Evolutionary conservation across 2,797 vertebrate species (phyloP), one percentile per base, ranked within the genome.

Genomic region (Epinephelus malabaricus): DNA sequence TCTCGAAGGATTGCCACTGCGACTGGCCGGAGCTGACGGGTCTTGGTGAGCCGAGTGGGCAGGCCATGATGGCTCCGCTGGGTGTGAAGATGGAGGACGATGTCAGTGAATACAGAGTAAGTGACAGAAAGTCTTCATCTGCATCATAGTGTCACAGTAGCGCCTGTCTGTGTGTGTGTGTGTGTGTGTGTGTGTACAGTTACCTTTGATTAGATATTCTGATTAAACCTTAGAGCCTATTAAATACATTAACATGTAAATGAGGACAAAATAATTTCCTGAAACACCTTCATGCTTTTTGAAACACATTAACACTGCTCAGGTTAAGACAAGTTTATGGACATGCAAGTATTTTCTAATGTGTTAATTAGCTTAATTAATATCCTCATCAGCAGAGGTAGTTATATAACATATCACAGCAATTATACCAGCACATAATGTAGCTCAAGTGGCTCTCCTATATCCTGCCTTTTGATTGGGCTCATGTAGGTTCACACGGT

Each of bases 21-120:
- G 96, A 98, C 68, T 99, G 97, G 97, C 96, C 97, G 6, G 98
- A 97, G 92, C 95, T 96, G 86, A 89, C 92, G 5, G 95, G 96
- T 75, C 96, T 98, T 65, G 92, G 95, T 65, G 97, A 98, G 90
- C 95, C 94, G 0, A 95, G 94, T 0, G 92, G 93, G 43, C 96
- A 96, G 45, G 30, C 73, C 79, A 92, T 92, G 21, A 78, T 83
- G 68, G 53, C 80, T 6, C 92, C 95, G 69, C 94, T 95, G 0
- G 96, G 96, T 79, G 95, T 98, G 79, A 98, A 98, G 93, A 96
- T 97, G 78, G 97, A 98, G 92, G 96, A 97, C 10, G 96, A 97
- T 56, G 93, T 96, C 0, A 94, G 94, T 79, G 96, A 94, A 88
- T 97, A 97, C 64, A 97, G 97, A 90, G 97, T 97, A 91, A 70